Evolutionary conservation across 2,888 invertebrate genomes (phyloP).

Genomic region (Pterobdella sp.): DNA sequence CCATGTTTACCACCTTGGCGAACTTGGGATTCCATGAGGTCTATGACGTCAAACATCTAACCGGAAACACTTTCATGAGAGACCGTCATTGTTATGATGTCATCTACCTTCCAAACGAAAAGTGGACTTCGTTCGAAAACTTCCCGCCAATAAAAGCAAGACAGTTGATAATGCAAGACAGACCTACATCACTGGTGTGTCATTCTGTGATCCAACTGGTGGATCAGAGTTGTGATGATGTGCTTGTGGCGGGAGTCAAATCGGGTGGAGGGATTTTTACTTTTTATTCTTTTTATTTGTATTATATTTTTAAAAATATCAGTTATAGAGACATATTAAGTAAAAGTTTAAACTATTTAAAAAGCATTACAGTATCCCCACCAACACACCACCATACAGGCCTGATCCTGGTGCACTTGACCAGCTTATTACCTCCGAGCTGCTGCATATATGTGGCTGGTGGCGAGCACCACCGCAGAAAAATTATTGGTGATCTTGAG

Average conservation of each 20-base stretch:
- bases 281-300: neutral
- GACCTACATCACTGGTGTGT: conserved; percentile 47
- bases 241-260: conserved; percentile 45
- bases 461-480: neutral
- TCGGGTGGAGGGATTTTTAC: neutral
- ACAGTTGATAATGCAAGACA: conserved; percentile 46
- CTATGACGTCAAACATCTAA: conserved; percentile 35
- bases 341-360: too few relatives aligned
- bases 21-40: conserved; percentile 40
- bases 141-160: conserved; percentile 41
- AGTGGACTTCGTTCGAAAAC: conserved; percentile 33
- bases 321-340: neutral
- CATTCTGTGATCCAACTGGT: conserved; percentile 46
- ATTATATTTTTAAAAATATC: neutral
- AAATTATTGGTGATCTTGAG: neutral
- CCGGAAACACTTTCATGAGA: conserved; percentile 40
- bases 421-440: conserved; percentile 41
- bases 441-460: neutral
- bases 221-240: conserved; percentile 44
- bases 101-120: conserved; percentile 43
- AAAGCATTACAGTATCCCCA: too few relatives aligned
- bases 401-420: conserved; percentile 45
- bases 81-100: conserved; percentile 46
- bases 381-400: conserved; percentile 46
- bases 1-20: conserved; percentile 41